Evolutionary conservation across 2,113 vertebrate species (phyloP).

Genomic region (Pluvianellus socialis): DNA sequence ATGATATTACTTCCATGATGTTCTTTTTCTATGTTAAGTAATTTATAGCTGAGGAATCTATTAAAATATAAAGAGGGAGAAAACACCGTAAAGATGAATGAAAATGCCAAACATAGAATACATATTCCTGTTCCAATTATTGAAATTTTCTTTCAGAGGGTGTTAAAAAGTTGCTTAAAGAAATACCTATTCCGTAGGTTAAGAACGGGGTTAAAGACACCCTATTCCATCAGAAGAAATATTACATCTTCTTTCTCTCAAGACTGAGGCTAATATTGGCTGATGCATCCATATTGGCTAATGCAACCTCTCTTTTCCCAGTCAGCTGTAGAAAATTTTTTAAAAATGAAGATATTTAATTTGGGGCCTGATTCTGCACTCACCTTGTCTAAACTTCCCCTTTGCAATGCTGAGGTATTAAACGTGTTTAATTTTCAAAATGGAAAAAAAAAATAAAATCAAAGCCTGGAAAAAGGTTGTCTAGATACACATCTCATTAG

Average conservation of each 20-base stretch:
- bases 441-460: background rate
- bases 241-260: background rate
- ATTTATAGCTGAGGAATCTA: background rate
- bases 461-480: background rate
- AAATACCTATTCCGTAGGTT: background rate
- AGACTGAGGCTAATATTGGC: background rate
- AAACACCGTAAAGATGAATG: background rate
- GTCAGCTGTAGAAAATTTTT: background rate
- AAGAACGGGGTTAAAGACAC: background rate
- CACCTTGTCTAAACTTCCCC: background rate
- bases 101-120: background rate
- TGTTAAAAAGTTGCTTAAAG: background rate
- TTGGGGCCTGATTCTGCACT: background rate
- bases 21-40: background rate
- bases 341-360: background rate
- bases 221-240: background rate
- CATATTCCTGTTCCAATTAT: background rate
- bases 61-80: background rate
- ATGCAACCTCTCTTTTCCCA: background rate
- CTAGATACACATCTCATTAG: background rate
- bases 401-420: background rate
- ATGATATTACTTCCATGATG: background rate
- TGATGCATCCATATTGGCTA: background rate
- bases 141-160: background rate
- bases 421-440: background rate